Base-by-base conservation (phyloP, 2,888 invertebrate genomes). In the Drosophila robusta region DNA sequence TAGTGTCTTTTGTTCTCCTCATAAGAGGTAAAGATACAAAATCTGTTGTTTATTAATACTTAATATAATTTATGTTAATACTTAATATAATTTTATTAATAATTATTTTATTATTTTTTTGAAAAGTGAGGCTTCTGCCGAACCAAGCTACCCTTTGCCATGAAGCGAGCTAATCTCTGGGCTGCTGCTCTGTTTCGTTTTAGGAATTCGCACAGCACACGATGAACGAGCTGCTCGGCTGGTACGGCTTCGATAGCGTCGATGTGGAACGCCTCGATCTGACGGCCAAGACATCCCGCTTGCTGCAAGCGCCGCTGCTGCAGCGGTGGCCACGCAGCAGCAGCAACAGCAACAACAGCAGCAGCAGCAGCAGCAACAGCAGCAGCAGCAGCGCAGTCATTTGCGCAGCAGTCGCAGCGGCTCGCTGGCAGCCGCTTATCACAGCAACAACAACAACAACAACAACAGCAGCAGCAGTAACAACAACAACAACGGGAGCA, bases 161-260 rank as follows among this genome's bases (percentile, higher is more conserved):
- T 34, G 32, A 26, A 8, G 6, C 18, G 26, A 34, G n/a, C n/a
- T 14, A 52, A 39, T 66, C 16, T 50, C 12, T 54, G 11, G 11
- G 12, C 36, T 54, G 14, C 41, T 42, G 42, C 68, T 70, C 58
- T 36, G 16, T 58, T 64, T 70, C 44, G 18, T 94, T 94, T 4
- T 93, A 98, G 98, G 97, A 97, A 92, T 98, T 96, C 92, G 97
- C 97, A 5, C 97, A 97, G 91, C 96, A 96, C 50, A 97, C 97
- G 1, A 98, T 98, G 97, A 97, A 97, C 90, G 97, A 98, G 92
- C 93, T 98, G 68, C 93, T 98, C 24, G 97, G 97, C 44, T 97
- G 97, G 96, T 98, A 98, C 93, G 98, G 98, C 2, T 98, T 97
- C 91, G 95, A 95, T 69, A 95, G 94, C 80, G 93, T 94, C 55